Evolutionary conservation across 2,797 vertebrate species (phyloP).

Genomic region (Eulemur coronatus): DNA sequence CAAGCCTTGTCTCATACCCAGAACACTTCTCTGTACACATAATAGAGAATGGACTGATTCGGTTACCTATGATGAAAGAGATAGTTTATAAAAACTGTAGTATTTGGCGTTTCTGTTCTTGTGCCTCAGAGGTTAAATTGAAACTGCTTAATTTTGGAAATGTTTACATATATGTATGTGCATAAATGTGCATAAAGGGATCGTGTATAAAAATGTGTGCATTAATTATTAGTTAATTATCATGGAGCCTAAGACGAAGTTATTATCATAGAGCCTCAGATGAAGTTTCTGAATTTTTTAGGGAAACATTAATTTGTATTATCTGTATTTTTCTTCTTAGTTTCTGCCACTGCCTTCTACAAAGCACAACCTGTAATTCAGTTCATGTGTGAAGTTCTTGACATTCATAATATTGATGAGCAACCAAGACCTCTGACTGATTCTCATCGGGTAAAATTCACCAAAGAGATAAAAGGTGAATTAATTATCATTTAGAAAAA

Average conservation of each 20-base stretch:
- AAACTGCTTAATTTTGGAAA: conserved; percentile 35
- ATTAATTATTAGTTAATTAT: background rate
- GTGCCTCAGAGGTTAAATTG: background rate
- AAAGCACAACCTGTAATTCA: conserved; percentile 99
- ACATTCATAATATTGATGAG: conserved; percentile 99
- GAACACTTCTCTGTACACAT: background rate
- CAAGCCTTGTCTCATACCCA: background rate
- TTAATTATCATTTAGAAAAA: conserved; percentile 45
- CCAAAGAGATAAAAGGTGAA: conserved; percentile 99
- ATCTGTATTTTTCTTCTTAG: conserved; percentile 82
- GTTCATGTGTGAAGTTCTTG: conserved; percentile 99
- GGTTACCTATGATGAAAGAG: background rate
- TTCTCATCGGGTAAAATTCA: conserved; percentile 99
- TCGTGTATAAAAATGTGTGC: background rate
- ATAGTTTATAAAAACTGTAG: background rate
- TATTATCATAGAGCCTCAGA: background rate
- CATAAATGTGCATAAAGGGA: background rate
- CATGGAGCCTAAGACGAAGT: background rate
- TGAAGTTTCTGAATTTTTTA: background rate
- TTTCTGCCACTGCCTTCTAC: conserved; percentile 99
- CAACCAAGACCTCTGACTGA: conserved; percentile 98
- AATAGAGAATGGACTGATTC: conserved; percentile 17
- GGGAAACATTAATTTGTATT: conserved; percentile 40
- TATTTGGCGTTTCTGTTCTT: conserved; percentile 18
- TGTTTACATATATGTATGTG: background rate